phyloP scores from a whole-genome alignment of 2,888 invertebrate genomes.

The Stenichneumon culpator region DNA sequence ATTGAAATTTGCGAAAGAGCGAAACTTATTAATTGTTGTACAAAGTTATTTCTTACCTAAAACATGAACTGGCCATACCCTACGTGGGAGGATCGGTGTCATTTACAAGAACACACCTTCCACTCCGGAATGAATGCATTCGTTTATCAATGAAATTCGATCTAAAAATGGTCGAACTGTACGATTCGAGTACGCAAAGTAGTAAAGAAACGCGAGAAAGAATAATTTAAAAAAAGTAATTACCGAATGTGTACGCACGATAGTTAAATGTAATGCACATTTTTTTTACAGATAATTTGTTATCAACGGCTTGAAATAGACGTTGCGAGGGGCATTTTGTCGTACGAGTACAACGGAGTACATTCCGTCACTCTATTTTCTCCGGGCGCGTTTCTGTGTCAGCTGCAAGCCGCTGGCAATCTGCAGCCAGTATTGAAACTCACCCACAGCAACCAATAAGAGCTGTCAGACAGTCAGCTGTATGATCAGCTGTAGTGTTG shows the following conservation, averaged over 20 bases:
- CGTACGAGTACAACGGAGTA: background rate
- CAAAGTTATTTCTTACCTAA: conserved; percentile 78
- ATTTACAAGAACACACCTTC: conserved; percentile 68
- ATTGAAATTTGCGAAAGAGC: background rate
- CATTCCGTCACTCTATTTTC: background rate
- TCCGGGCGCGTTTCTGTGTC: background rate
- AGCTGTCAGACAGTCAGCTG: background rate
- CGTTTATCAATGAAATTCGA: conserved; percentile 59
- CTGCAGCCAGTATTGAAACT: background rate
- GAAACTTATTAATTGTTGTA: background rate
- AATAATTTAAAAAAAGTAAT: background rate
- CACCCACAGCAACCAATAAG: background rate
- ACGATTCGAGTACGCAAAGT: background rate
- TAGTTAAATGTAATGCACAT: background rate
- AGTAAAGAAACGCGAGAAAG: background rate
- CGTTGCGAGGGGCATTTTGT: background rate
- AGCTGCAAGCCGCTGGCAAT: background rate
- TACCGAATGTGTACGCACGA: background rate
- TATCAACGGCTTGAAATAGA: conserved; percentile 2
- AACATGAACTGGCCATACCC: conserved; percentile 84
- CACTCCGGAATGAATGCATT: conserved; percentile 55
- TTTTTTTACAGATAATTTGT: background rate
- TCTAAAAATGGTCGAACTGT: conserved; percentile 11
- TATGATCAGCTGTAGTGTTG: background rate
- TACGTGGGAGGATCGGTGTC: conserved; percentile 70